Conservation (phyloP, 2,888 invertebrate genomes). For the Pseudanteris insignis region DNA sequence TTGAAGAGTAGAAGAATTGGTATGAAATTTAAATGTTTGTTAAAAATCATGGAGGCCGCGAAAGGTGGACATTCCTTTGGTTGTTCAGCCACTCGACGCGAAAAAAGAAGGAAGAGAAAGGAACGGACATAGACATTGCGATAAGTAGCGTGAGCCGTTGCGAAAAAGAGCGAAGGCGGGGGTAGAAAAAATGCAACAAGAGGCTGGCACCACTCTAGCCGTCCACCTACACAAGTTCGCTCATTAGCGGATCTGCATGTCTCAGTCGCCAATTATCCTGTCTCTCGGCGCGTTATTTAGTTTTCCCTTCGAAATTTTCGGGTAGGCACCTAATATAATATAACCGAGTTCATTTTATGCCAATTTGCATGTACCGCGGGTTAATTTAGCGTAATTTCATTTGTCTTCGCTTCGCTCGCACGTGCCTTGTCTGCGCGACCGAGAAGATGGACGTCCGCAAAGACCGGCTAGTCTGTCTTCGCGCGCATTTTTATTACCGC, state of each 20-base stretch:
- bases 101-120: conserved; percentile 36
- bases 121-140: conserved; percentile 34
- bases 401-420: conserved; percentile 56
- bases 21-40: conserved; percentile 57
- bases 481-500: too few species aligned
- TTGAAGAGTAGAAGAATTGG: conserved; percentile 47
- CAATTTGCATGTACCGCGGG: conserved; percentile 64
- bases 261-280: conserved; percentile 61
- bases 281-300: conserved; percentile 52
- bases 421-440: conserved; percentile 48
- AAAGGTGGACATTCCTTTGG: conserved; percentile 44
- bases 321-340: conserved; percentile 64
- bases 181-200: conserved; percentile 39
- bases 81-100: conserved; percentile 45
- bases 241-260: conserved; percentile 64
- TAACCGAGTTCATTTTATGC: conserved; percentile 65
- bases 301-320: conserved; percentile 63
- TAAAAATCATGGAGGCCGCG: conserved; percentile 45
- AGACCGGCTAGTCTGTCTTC: conserved; percentile 12
- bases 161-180: conserved; percentile 8
- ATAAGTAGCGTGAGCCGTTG: conserved; percentile 38
- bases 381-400: conserved; percentile 63
- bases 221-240: conserved; percentile 54
- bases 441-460: conserved; percentile 18
- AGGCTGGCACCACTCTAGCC: conserved; percentile 42